Evolutionary conservation across 2,888 invertebrate genomes (phyloP).

Genomic region (Harpalus rubripes): DNA sequence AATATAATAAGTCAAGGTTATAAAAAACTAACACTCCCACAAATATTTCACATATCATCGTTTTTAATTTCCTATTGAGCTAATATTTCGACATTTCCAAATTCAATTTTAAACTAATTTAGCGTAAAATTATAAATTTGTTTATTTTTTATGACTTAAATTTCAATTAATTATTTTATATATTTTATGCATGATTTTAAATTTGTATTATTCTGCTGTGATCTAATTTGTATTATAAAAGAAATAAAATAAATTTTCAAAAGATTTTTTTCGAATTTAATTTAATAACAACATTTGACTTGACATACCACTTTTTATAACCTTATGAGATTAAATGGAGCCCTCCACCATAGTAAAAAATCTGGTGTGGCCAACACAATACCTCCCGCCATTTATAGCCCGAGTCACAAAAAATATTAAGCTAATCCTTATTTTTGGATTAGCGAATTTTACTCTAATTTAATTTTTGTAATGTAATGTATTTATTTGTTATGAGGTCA

Average conservation of each 20-base stretch:
- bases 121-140: conserved; percentile 35
- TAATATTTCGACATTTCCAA: background rate
- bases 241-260: background rate
- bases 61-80: conserved; percentile 9
- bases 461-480: too few species aligned
- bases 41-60: conserved; percentile 38
- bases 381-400: too few species aligned
- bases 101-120: conserved; percentile 14
- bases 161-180: background rate
- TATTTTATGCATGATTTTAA: background rate
- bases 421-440: too few species aligned
- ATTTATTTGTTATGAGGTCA: too few species aligned
- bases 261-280: background rate
- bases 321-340: too few species aligned
- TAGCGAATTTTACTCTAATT: too few species aligned
- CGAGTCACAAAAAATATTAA: too few species aligned
- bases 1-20: conserved; percentile 34
- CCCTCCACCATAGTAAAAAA: too few species aligned
- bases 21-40: conserved; percentile 19
- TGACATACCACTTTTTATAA: background rate
- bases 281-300: background rate
- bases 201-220: background rate
- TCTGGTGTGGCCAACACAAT: too few species aligned
- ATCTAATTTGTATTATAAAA: background rate
- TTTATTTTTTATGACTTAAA: background rate